Evolutionary conservation across 2,888 invertebrate genomes (phyloP), one percentile per base, ranked within the genome.

Genomic region (Macrophya alboannulata): DNA sequence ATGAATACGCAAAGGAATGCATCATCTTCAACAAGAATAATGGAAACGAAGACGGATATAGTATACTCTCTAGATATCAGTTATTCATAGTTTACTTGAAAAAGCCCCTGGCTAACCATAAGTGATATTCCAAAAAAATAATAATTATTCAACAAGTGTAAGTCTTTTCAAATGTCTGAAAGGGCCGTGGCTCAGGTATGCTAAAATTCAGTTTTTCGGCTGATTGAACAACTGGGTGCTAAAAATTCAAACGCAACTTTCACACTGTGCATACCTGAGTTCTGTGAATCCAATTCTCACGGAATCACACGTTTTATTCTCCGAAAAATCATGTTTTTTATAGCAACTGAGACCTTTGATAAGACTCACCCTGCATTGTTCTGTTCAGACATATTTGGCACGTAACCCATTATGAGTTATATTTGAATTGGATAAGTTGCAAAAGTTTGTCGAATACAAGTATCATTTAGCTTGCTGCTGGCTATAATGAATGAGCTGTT

Each of bases 271-370:
- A n/a, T n/a, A n/a, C n/a, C n/a, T n/a, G n/a, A n/a, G n/a, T n/a
- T n/a, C n/a, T n/a, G n/a, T n/a, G n/a, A n/a, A n/a, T 94, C 0
- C 90, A 94, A 43, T 96, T 96, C 89, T 91, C 92, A 51, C 31
- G 31, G 31, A 3, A 31, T 31, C 31, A 3, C 3, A 31, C 31
- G 31, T 31, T 31, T 31, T 3, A 31, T 31, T 31, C 3, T 31
- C 31, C 31, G 1, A 31, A 31, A 31, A 31, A 31, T 31, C 31
- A 31, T 31, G 3, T 31, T 31, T 31, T 31, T 31, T 3, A 31
- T 31, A 31, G 31, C 3, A 31, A 31, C 31, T 31, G 31, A 31
- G 31, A 31, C 31, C 31, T 31, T 31, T 31, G 31, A 31, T 31
- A 31, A 31, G 31, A 31, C 31, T 31, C 31, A 31, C 1, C 31